Percentiles rank a stretch among this genome's conserved stretches.
Evolutionary conservation across 1,140 invertebrate genomes (phyloP).

Genomic region (Stegodyphus mimosarum): DNA sequence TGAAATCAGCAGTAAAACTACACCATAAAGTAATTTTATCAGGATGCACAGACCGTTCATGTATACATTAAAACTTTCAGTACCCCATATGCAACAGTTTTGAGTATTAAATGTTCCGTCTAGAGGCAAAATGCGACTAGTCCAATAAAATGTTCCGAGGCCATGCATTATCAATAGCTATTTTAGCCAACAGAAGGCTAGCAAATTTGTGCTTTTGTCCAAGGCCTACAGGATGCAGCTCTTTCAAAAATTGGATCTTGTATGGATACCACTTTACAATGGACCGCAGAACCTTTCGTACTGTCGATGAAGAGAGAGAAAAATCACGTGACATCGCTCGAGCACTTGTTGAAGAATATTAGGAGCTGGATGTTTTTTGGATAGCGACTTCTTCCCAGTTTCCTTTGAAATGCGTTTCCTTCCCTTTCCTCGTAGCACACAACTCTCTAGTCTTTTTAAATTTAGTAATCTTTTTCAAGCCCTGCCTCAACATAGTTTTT

Average conservation of each 20-base stretch:
- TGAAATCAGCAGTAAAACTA: not conserved
- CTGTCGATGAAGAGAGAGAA: not conserved
- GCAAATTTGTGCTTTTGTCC: not conserved
- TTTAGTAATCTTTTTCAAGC: no score
- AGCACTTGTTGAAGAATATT: not conserved
- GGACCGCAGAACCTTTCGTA: no score
- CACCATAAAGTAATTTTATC: not conserved
- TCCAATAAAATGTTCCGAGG: not conserved
- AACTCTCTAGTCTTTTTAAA: no score
- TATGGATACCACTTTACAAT: no score
- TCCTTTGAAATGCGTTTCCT: no score
- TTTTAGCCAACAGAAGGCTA: not conserved
- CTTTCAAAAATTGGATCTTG: no score
- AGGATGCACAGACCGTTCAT: not conserved
- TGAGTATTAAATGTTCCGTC: not conserved
- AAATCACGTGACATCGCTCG: not conserved
- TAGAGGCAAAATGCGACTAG: not conserved
- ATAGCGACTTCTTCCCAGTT: no score
- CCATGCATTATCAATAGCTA: no score
- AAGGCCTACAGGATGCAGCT: not conserved
- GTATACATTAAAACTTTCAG: not conserved
- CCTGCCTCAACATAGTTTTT: no score
- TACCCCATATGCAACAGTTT: not conserved
- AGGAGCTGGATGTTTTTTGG: no score
- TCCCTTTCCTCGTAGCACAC: no score